Conservation (phyloP, 1,140 invertebrate species). For the Adoxophyes honmai region DNA sequence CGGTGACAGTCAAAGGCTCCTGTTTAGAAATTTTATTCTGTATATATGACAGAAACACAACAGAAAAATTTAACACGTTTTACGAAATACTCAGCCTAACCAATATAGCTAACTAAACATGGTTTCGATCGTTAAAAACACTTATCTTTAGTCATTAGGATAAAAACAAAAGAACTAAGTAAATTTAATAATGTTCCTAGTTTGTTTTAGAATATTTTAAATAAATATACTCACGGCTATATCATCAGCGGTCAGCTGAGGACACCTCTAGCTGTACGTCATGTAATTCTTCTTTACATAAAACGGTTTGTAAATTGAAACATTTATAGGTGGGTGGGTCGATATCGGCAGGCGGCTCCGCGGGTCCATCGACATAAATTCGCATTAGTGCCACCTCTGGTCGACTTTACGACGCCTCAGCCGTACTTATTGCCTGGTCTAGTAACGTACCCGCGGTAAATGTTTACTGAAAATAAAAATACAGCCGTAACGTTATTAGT, state of each 20-base stretch:
- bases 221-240: too few relatives aligned
- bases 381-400: conserved; percentile 68
- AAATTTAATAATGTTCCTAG: too few relatives aligned
- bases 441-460: conserved; percentile 37
- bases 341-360: conserved; percentile 45
- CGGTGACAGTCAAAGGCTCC: conserved; percentile 17
- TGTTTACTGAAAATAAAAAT: conserved; percentile 34
- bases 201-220: too few relatives aligned
- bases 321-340: conserved; percentile 60
- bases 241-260: too few relatives aligned
- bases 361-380: conserved; percentile 70
- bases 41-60: conserved; percentile 9
- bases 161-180: too few relatives aligned
- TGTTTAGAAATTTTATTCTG: conserved; percentile 22
- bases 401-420: conserved; percentile 67
- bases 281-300: conserved; percentile 20
- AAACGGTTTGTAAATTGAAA: conserved; percentile 46
- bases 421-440: conserved; percentile 54
- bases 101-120: too few relatives aligned
- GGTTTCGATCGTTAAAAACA: too few relatives aligned
- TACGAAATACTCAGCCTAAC: too few relatives aligned
- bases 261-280: background rate
- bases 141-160: too few relatives aligned
- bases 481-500: too few relatives aligned
- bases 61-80: too few relatives aligned